A percentile compares a stretch with the other conserved stretches of the same genome.
Evolutionary conservation across 2,113 vertebrate species (phyloP).

Genomic region (Myrmecophaga tridactyla): DNA sequence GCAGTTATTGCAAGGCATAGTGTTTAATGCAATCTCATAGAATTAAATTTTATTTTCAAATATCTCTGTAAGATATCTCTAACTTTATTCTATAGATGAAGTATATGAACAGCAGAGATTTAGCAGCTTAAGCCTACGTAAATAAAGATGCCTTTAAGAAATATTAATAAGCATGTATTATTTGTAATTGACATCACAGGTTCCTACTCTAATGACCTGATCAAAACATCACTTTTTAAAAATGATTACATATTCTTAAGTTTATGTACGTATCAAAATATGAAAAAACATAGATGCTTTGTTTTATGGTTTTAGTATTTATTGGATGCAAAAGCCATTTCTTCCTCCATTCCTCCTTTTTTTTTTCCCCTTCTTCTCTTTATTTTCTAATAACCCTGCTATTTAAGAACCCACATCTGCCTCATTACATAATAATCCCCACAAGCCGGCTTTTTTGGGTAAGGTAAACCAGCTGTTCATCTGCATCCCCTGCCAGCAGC

Average conservation of each 20-base stretch:
- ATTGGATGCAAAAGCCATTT: neutral
- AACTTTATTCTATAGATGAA: neutral
- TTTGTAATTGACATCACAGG: neutral
- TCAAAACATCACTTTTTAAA: neutral
- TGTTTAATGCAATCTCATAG: neutral
- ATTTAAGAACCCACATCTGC: neutral
- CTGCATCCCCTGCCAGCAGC: neutral
- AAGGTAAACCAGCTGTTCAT: neutral
- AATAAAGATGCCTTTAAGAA: neutral
- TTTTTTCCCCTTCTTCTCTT: neutral
- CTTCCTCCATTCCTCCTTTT: neutral
- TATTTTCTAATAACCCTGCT: neutral
- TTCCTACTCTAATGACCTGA: neutral
- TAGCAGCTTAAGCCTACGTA: neutral
- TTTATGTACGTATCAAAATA: too few relatives aligned
- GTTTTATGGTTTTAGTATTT: neutral
- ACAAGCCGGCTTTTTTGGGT: neutral
- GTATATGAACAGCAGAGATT: neutral
- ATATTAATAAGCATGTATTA: neutral
- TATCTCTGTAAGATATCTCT: neutral
- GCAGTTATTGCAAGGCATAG: neutral
- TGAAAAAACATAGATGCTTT: neutral
- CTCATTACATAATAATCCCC: neutral
- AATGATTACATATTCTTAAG: neutral
- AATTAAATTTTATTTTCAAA: neutral